Percentiles rank a stretch among this genome's conserved stretches.
Conservation (phyloP, 2,797 vertebrate species). For the Sciaenops ocellatus region DNA sequence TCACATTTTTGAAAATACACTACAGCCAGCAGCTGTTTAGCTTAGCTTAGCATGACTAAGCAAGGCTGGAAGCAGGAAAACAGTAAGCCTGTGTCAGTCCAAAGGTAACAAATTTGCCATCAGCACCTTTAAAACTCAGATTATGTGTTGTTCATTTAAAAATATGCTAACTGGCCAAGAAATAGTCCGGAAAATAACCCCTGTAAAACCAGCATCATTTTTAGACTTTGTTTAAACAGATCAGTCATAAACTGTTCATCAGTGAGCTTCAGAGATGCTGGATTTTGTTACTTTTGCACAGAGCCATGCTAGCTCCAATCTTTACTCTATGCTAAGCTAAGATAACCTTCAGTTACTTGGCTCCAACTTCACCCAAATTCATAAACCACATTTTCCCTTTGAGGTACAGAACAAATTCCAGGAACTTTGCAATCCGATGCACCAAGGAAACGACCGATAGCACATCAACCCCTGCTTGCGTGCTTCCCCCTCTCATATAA, state of each 20-base stretch:
- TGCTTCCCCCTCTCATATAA: slow-evolving; percentile 19
- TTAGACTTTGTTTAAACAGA: background rate
- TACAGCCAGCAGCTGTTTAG: background rate
- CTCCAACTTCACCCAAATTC: background rate
- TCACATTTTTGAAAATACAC: too few species aligned
- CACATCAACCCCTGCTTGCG: background rate
- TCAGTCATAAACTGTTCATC: background rate
- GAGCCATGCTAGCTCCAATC: background rate
- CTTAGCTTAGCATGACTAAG: background rate
- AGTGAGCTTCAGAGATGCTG: background rate
- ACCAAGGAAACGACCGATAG: slow-evolving; percentile 14
- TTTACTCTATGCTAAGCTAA: too few species aligned
- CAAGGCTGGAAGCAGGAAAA: background rate
- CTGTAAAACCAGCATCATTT: background rate
- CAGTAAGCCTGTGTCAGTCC: background rate
- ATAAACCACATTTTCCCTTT: background rate
- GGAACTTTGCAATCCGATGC: slow-evolving; percentile 9
- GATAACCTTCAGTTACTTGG: background rate
- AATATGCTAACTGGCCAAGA: background rate
- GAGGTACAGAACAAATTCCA: background rate
- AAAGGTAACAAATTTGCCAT: background rate
- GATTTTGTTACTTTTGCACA: background rate
- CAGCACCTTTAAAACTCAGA: too few species aligned
- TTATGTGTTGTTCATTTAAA: too few species aligned
- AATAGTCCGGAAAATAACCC: background rate